These are phyloP conservation scores for Siphlonurus alternatus DNA, from an alignment of 2,888 invertebrate genomes.

Conservation along the genomic window DNA sequence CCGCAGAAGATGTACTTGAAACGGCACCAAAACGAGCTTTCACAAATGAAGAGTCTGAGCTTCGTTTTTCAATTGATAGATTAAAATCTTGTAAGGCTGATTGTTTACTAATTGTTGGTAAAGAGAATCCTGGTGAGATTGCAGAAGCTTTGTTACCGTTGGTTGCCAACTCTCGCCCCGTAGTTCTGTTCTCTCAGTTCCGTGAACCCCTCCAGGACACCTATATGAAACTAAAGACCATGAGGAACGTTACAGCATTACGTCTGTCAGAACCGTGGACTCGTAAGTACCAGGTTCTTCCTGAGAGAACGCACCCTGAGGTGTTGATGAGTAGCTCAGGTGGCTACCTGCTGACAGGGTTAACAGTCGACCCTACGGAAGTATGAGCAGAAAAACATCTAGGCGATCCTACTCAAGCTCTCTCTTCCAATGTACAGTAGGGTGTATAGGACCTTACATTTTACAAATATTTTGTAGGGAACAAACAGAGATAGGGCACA, in stretches of 20 bases:
- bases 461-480: no score
- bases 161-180: conserved; percentile 62
- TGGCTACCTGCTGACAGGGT: conserved; percentile 73
- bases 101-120: conserved; percentile 59
- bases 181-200: conserved; percentile 66
- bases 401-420: no score
- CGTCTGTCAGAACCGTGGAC: conserved; percentile 74
- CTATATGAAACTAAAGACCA: conserved; percentile 58
- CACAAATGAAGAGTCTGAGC: not conserved
- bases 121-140: conserved; percentile 72
- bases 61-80: not conserved
- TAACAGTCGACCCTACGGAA: conserved; percentile 20
- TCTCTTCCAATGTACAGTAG: no score
- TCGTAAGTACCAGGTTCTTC: conserved; percentile 76
- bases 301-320: conserved; percentile 86
- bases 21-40: not conserved
- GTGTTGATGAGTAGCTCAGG: conserved; percentile 78
- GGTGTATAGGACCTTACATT: no score
- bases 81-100: conserved; percentile 45
- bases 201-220: conserved; percentile 74
- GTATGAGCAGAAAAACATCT: no score
- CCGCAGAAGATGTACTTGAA: not conserved
- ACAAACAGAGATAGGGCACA: no score
- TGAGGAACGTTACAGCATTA: conserved; percentile 53
- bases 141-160: conserved; percentile 56